Evolutionary conservation across 2,888 invertebrate genomes (phyloP).

Genomic region (Lamellibrachia columna): DNA sequence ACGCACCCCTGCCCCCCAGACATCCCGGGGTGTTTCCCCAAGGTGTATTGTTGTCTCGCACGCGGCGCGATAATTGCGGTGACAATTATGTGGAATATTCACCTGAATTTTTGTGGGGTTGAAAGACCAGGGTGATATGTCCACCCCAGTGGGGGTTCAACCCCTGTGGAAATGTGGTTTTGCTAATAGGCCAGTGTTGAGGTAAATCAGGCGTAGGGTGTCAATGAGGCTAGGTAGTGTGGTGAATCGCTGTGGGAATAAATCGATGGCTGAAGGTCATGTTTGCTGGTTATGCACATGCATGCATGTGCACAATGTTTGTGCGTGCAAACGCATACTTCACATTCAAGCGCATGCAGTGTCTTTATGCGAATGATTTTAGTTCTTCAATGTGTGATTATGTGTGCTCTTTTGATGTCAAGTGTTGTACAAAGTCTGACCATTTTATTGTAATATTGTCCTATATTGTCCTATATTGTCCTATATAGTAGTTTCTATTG

Average conservation of each 20-base stretch:
- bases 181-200: background rate
- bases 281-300: too few relatives aligned
- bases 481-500: too few relatives aligned
- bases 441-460: too few relatives aligned
- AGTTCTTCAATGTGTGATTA: background rate
- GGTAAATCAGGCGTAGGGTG: background rate
- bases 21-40: background rate
- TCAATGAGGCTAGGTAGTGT: background rate
- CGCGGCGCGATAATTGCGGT: background rate
- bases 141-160: background rate
- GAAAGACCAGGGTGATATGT: background rate
- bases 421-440: background rate
- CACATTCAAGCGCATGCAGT: background rate
- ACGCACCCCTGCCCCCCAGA: background rate
- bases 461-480: too few relatives aligned
- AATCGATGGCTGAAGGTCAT: background rate
- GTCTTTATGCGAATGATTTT: background rate
- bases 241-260: background rate
- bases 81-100: background rate
- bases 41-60: background rate
- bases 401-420: background rate
- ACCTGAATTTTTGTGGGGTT: background rate
- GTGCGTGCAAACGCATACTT: too few relatives aligned
- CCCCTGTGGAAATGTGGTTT: slow-evolving; percentile 10
- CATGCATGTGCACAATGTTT: too few relatives aligned